These are phyloP conservation scores for Chaenodraco wilsoni DNA, from an alignment of 2,797 vertebrate genomes.

Conservation along the genomic window DNA sequence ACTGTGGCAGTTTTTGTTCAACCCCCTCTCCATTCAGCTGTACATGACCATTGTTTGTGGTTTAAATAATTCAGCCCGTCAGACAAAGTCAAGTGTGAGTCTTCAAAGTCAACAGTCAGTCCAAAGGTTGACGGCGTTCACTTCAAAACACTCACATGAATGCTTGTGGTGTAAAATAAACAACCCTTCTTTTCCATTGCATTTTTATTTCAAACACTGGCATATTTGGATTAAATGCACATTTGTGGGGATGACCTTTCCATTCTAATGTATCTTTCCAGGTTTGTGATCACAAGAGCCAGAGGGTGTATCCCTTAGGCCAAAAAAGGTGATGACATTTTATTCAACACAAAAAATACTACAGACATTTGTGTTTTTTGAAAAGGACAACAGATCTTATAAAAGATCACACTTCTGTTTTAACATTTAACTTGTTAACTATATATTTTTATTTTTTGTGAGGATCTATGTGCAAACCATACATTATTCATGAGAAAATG, in stretches of 20 bases:
- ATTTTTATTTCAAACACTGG: slow-evolving; percentile 48
- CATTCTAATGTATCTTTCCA: slow-evolving; percentile 11
- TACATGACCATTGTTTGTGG: slow-evolving; percentile 59
- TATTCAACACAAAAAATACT: slow-evolving; percentile 8
- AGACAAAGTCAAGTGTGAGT: slow-evolving; percentile 46
- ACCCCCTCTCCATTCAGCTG: slow-evolving; percentile 1
- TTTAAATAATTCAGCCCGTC: slow-evolving; percentile 64
- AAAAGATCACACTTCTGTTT: background rate
- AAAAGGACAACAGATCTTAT: slow-evolving; percentile 3
- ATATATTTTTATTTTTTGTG: background rate
- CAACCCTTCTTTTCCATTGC: slow-evolving; percentile 10
- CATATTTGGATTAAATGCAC: slow-evolving; percentile 49
- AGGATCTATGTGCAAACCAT: background rate
- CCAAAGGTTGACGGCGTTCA: background rate
- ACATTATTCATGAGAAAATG: background rate
- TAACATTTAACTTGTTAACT: background rate
- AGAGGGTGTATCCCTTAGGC: slow-evolving; percentile 14
- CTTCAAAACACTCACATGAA: background rate
- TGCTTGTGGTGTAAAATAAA: slow-evolving; percentile 13
- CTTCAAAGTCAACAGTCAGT: slow-evolving; percentile 29
- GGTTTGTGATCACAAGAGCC: slow-evolving; percentile 26
- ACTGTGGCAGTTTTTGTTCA: background rate
- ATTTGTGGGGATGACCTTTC: slow-evolving; percentile 50
- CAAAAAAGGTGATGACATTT: slow-evolving; percentile 37
- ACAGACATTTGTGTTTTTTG: slow-evolving; percentile 1